These are phyloP conservation scores for Drosophila nigrodunni DNA, from an alignment of 1,140 invertebrate genomes.

Conservation along the genomic window DNA sequence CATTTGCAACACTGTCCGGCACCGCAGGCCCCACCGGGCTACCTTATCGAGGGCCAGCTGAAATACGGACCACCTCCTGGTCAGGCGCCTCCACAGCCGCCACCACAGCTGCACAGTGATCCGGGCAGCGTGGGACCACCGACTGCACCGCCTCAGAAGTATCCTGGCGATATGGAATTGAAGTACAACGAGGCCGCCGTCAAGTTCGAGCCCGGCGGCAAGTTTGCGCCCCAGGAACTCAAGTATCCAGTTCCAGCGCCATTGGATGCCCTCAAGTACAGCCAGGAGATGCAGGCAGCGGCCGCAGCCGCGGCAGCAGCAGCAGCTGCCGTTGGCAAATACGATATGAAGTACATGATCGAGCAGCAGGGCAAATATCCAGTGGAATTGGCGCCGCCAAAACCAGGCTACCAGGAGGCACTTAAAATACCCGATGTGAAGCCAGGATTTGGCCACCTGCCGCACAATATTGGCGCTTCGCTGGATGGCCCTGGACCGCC, in stretches of 20 bases:
- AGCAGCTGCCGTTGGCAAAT: slow-evolving; percentile 71
- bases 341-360: slow-evolving; percentile 83
- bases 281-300: slow-evolving; percentile 80
- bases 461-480: slow-evolving; percentile 54
- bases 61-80: slow-evolving; percentile 70
- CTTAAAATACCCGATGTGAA: slow-evolving; percentile 81
- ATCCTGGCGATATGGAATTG: slow-evolving; percentile 77
- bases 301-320: slow-evolving; percentile 61
- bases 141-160: slow-evolving; percentile 66
- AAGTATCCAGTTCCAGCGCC: slow-evolving; percentile 78
- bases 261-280: slow-evolving; percentile 78
- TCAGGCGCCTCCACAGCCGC: slow-evolving; percentile 55
- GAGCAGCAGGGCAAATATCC: slow-evolving; percentile 79
- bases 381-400: slow-evolving; percentile 62
- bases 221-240: slow-evolving; percentile 75
- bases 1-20: slow-evolving; percentile 57
- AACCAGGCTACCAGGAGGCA: slow-evolving; percentile 67
- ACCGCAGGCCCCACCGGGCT: slow-evolving; percentile 62
- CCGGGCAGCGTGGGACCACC: slow-evolving; percentile 19
- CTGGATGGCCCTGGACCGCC: slow-evolving; percentile 46
- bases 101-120: slow-evolving; percentile 76
- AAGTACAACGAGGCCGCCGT: slow-evolving; percentile 69
- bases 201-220: slow-evolving; percentile 55
- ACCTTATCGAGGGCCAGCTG: slow-evolving; percentile 74
- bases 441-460: slow-evolving; percentile 65